Evolutionary conservation across 2,888 invertebrate genomes (phyloP).

Genomic region (Podabrus alpinus): DNA sequence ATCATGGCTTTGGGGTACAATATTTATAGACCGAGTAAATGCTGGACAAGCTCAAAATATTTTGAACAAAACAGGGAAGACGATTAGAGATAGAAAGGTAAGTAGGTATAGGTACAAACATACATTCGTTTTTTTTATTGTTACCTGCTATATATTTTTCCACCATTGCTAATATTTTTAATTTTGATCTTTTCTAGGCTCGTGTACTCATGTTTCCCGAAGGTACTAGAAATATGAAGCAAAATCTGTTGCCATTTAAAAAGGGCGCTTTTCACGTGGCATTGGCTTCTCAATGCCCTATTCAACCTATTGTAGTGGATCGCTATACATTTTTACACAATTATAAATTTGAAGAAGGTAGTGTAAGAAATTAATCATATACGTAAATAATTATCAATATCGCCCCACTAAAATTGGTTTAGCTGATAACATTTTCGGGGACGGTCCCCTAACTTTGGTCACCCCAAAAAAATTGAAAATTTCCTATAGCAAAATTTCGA

Average conservation of each 20-base stretch:
- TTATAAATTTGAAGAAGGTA: constrained; percentile 67
- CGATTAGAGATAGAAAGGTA: constrained; percentile 69
- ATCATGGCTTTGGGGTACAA: constrained; percentile 85
- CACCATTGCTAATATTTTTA: not conserved
- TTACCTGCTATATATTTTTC: constrained; percentile 4
- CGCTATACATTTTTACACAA: constrained; percentile 73
- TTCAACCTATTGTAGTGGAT: constrained; percentile 88
- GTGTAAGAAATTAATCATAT: too few relatives aligned
- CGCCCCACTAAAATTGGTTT: too few relatives aligned
- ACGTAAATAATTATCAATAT: too few relatives aligned
- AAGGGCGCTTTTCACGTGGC: constrained; percentile 97
- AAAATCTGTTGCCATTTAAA: constrained; percentile 84
- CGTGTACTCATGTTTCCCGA: constrained; percentile 90
- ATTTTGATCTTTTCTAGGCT: constrained; percentile 16
- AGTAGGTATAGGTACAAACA: too few relatives aligned
- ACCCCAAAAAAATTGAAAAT: too few relatives aligned
- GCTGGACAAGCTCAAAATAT: constrained; percentile 71
- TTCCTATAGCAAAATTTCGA: too few relatives aligned
- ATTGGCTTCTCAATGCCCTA: constrained; percentile 78
- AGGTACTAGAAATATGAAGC: constrained; percentile 83
- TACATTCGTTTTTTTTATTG: too few relatives aligned
- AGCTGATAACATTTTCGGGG: too few relatives aligned
- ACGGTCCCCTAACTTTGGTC: too few relatives aligned
- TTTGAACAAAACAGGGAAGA: constrained; percentile 72
- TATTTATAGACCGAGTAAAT: constrained; percentile 83